A percentile compares a stretch with the other conserved stretches of the same genome.
Evolutionary conservation across 1,140 invertebrate species (phyloP).

Genomic region (Meloidogyne chitwoodi): DNA sequence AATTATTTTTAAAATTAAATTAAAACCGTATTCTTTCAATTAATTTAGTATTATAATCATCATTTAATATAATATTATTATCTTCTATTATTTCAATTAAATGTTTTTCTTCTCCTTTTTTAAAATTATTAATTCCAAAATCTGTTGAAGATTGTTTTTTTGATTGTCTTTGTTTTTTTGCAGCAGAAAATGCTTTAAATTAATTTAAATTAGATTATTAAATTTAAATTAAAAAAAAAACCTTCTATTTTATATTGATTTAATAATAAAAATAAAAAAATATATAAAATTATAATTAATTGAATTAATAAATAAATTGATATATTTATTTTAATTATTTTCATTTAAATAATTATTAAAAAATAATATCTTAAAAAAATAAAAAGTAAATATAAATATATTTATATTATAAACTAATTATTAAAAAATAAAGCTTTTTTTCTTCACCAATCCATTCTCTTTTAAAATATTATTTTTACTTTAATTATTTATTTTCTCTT

Average conservation of each 20-base stretch:
- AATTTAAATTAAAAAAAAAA: no score
- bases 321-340: not conserved
- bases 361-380: not conserved
- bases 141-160: constrained; percentile 1
- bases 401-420: no score
- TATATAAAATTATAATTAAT: not conserved
- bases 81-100: not conserved
- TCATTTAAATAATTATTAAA: not conserved
- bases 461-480: no score
- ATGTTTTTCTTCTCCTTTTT: not conserved
- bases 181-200: not conserved
- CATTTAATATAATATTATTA: not conserved
- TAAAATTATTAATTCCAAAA: constrained; percentile 1
- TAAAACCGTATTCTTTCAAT: constrained; percentile 6
- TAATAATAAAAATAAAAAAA: not conserved
- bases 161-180: constrained; percentile 7
- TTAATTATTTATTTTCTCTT: no score
- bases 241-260: not conserved
- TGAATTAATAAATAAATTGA: not conserved
- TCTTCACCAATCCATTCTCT: no score
- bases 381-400: no score
- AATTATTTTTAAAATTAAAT: not conserved
- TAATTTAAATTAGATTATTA: no score
- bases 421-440: no score
- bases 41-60: constrained; percentile 8